These are phyloP conservation scores for Hiodon alosoides DNA, from an alignment of 2,113 vertebrate genomes.

Conservation along the genomic window DNA sequence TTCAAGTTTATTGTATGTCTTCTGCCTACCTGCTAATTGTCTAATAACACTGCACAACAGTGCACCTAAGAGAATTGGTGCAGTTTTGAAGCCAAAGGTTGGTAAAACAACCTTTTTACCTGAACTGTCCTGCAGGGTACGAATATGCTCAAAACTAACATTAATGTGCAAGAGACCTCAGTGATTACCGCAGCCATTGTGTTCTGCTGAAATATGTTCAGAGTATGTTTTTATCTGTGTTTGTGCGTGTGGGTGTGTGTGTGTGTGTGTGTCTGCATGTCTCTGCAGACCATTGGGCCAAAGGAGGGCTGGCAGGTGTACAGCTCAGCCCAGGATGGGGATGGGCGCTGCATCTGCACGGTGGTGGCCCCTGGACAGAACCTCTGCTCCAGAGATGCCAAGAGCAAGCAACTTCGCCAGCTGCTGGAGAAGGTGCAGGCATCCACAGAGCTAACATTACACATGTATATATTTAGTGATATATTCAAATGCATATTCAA, in stretches of 20 bases:
- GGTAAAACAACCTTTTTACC: no score
- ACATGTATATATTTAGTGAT: background rate
- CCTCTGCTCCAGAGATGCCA: slow-evolving; percentile 92
- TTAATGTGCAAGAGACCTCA: no score
- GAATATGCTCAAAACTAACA: no score
- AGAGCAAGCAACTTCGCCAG: slow-evolving; percentile 90
- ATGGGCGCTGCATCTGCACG: slow-evolving; percentile 93
- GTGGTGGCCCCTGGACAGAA: slow-evolving; percentile 96
- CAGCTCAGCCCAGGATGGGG: slow-evolving; percentile 94
- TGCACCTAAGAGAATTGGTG: no score
- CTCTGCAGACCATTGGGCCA: slow-evolving; percentile 83
- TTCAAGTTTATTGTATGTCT: no score
- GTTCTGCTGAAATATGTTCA: background rate
- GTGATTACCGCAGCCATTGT: background rate
- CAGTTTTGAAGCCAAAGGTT: no score
- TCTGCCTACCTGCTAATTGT: no score
- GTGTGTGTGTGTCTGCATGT: background rate
- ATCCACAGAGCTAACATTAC: background rate
- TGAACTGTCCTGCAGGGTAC: no score
- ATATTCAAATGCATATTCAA: no score
- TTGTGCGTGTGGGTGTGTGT: background rate
- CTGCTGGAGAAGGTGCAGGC: slow-evolving; percentile 89
- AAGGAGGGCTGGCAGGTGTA: slow-evolving; percentile 98
- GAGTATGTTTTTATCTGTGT: background rate
- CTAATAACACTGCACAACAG: no score